Evolutionary conservation across 2,797 vertebrate genomes (phyloP), one percentile per base, ranked within the genome.

Genomic region (Scleropages formosus): DNA sequence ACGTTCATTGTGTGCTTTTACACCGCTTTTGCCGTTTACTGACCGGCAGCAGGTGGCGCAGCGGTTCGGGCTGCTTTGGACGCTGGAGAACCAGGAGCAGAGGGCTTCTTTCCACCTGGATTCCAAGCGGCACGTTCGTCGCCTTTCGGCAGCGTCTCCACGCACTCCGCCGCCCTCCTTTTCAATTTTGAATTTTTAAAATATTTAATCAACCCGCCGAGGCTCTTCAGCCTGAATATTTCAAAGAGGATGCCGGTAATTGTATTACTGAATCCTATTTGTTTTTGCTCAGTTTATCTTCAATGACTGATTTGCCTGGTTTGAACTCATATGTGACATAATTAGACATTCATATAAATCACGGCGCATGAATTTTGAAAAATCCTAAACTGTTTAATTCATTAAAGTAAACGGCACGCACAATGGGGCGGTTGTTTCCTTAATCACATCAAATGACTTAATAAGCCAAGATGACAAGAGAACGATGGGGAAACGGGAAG

Each of bases 231-330:
- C 67, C 67, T 51, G 47, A 53, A 12, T 70, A 22, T 70, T 70
- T 51, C 26, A 58, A 56, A 71, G 49, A 68, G 49, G n/a, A 47
- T 51, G 53, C 69, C 69, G 20, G 47, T 24, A 71, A 58, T 58
- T 58, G 26, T 31, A 12, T 58, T 56, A n/a, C 26, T 39, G 24
- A 15, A 24, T 58, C 31, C 56, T 18, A 53, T 70, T 70, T 53
- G 16, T 58, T n/a, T 58, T 58, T 49, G 31, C 27, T 59, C 8
- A 58, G 27, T 71, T 71, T n/a, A 58, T 31, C 16, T 59, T 71
- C 4, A 56, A 56, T 26, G 24, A 11, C 69, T 71, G 51, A 71
- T 58, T 58, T 71, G 51, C 26, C 26, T 58, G 26, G 69, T 27
- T 51, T 31, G 53, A 56, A 39, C 53, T 9, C 2, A 8, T 53